Evolutionary conservation across 1,140 invertebrate species (phyloP), one percentile per base, ranked within the genome.

Genomic region (Linepithema humile): DNA sequence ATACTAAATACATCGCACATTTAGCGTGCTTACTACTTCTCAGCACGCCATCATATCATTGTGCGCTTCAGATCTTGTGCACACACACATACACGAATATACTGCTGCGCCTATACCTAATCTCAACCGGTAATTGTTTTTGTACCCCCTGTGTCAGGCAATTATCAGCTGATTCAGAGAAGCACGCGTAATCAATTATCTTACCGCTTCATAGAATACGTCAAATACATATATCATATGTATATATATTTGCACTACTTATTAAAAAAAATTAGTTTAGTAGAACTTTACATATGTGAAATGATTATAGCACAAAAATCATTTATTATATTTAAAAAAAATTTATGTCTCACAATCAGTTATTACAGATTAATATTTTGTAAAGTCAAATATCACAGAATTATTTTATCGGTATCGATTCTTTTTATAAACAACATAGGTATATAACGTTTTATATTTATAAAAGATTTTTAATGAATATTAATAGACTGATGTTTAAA

Each of bases 81-180:
- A 70, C 26, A 65, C 2, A 78, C 23, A 40, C 5, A 5, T 29
- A 55, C n/a, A 45, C 55, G 7, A 10, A n/a, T 17, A 29, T 23
- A 29, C 67, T 67, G 35, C 38, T 69, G 60, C 77, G 48, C 75
- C 87, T 82, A 82, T 88, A 72, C 74, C 70, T 88, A 85, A 88
- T 88, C 83, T 70, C 20, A 45, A 32, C 69, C 62, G 83, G 78
- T 91, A 90, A 91, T 91, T 90, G 86, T 90, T 90, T 90, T 89
- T 85, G 85, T 87, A 84, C 84, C 85, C 72, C 75, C 83, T 85
- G 86, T 85, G 83, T 85, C 89, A 84, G 85, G 57, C 87, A 90
- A 90, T 90, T 90, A 89, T 90, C 87, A 75, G 84, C 75, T 40
- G 64, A 65, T 59, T 45, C 73, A 55, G 50, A 74, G 50, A 82